Conservation (phyloP, 2,888 invertebrate species). For the Meliscaeva auricollis region DNA sequence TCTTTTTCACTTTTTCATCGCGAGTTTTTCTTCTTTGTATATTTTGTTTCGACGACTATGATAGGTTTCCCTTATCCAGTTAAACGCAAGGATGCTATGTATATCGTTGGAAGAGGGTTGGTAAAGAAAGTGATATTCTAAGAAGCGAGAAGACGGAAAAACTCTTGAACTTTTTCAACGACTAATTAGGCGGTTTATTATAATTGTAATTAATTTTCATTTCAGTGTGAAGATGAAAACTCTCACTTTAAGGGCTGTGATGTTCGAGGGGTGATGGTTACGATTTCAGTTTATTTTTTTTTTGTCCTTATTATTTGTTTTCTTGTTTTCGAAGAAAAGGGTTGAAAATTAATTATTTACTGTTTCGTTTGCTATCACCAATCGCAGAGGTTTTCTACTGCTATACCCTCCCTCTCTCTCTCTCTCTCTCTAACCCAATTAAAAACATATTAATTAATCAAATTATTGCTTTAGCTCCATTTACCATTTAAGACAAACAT, state of each 20-base stretch:
- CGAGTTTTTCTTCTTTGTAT: neutral
- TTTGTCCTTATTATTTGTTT: conserved; percentile 19
- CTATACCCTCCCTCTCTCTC: neutral
- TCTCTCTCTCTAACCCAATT: conserved; percentile 47
- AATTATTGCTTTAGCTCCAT: conserved; percentile 73
- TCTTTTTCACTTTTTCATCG: conserved; percentile 66
- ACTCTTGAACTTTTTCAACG: conserved; percentile 67
- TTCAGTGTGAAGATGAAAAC: conserved; percentile 50
- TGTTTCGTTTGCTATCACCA: conserved; percentile 40
- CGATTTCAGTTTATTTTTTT: conserved; percentile 42
- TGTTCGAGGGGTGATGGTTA: neutral
- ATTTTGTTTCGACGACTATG: conserved; percentile 54
- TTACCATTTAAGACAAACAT: conserved; percentile 60
- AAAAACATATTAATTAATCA: conserved; percentile 70
- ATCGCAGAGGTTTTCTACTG: conserved; percentile 5
- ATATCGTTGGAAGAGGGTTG: conserved; percentile 42
- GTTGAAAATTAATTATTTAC: conserved; percentile 67
- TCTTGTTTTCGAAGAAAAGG: conserved; percentile 39
- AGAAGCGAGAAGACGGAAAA: conserved; percentile 30
- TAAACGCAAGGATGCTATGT: conserved; percentile 33
- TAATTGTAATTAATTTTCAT: conserved; percentile 83
- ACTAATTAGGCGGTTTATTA: conserved; percentile 84
- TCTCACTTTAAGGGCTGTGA: neutral
- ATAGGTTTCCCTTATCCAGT: conserved; percentile 67
- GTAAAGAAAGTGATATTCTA: conserved; percentile 42